Base-by-base conservation (phyloP, 2,113 vertebrate genomes). In the Pelusios castaneus region DNA sequence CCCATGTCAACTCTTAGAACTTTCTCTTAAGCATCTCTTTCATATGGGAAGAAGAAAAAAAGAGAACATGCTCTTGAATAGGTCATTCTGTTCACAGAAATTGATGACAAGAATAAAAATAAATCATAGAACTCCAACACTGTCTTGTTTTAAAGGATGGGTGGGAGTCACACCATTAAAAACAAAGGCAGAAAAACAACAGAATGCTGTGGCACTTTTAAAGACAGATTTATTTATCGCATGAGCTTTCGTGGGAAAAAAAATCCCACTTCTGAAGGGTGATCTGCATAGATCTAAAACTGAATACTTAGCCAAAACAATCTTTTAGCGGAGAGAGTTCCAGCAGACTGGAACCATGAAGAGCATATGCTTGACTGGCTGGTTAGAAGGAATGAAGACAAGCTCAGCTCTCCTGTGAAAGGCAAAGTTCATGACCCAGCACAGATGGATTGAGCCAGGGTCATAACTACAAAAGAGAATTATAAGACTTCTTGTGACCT, bases 81-180 rank as follows among this genome's bases (percentile, higher is more conserved):
- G 97, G 97, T 96, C 96, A 94, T 97, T 97, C 96, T 97, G 95
- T 96, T 97, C 97, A 95, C 95, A 98, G 96, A 96, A 97, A 97
- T 94, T 91, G 97, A 97, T 98, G 96, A 96, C 96, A 97, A 96
- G 91, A 97, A 97, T 97, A 97, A 98, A 98, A 98, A 98, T 98
- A 98, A 98, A 98, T 98, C 97, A 93, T 90, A 58, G 12, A 94
- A 95, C 97, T 97, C 96, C 92, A 95, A 93, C 95, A 94, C 90
- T 98, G 94, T 95, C 89, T 97, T 88, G 54, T 97, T 97, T 95
- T 96, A 96, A 97, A 97, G 96, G 96, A 95, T 95, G 93, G 96
- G 93, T 95, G 92, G 96, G 96, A 98, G 97, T 97, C 94, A 97
- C 91, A 96, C 92, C 93, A 97, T 97, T 97, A 98, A 97, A 98